phyloP scores from a whole-genome alignment of 2,888 invertebrate genomes.

The Pterobdella sp. region DNA sequence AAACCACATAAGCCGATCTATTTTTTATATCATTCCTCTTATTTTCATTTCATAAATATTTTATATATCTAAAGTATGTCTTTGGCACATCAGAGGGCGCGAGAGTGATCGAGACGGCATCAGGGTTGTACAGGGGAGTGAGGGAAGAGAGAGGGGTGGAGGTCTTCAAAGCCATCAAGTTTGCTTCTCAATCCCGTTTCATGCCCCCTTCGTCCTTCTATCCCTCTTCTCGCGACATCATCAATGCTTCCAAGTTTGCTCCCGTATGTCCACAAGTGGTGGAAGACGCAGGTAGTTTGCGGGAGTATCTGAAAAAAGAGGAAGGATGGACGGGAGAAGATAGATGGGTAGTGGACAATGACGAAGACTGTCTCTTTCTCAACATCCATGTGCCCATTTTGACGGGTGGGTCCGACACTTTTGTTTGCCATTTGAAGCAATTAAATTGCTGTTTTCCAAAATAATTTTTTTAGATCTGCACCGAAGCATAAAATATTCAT shows the following conservation, averaged over 20 bases:
- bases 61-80: too few species aligned
- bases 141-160: neutral
- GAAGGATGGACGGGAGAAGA: neutral
- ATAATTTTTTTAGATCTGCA: too few species aligned
- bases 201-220: constrained; percentile 4
- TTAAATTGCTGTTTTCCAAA: too few species aligned
- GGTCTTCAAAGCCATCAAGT: neutral
- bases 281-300: neutral
- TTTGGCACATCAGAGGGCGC: neutral
- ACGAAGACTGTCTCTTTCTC: neutral
- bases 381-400: neutral
- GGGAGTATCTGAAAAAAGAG: neutral
- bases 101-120: neutral
- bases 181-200: neutral
- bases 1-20: too few species aligned
- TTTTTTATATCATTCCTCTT: too few species aligned
- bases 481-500: too few species aligned
- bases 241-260: neutral
- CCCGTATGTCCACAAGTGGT: neutral
- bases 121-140: neutral
- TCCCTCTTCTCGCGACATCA: neutral
- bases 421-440: too few species aligned
- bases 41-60: too few species aligned
- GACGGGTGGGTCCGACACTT: neutral
- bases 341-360: neutral